Base-by-base conservation (phyloP, 30 jellyfish, hydroid and myxozoan species). In the Turritopsis dohrnii region DNA sequence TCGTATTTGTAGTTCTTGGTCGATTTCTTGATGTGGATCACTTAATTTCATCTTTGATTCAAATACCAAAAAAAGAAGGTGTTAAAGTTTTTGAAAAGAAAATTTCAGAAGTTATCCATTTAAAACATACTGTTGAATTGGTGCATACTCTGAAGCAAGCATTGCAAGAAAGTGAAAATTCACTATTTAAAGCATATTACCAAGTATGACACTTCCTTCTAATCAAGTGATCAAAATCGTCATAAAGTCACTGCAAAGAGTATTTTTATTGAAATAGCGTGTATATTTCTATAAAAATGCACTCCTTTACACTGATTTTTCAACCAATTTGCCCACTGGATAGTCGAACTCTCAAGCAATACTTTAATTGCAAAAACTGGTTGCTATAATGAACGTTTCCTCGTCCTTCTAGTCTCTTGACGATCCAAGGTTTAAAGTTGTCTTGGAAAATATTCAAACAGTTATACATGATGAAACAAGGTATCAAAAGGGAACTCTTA, bases 401-500 rank as follows among this genome's bases (percentile, higher is more conserved):
- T 22, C 29, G 75, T 71, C 17, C 27, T 65, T 69, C 1, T 31
- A 92, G 98, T 91, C 98, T 9, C 75, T 92, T 25, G 95, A 88
- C 21, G 98, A 92, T 71, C 54, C 84, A 21, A 60, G 98, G 84
- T 92, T 87, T 69, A 66, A 69, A 16, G 26, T 83, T 77, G 76
- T 92, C 24, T 71, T 92, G 52, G 98, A 92, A 52, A 79, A 83
- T 16, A 92, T 92, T 18, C 75, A 84, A 23, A 83, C 96, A 27
- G 96, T 88, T 29, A 88, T 92, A 7, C 96, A 88, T 82, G 96
- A 88, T 52, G 98, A 92, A 26, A 88, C 96, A 5, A 65, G 92
- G 80, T 76, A 85, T n/a, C 98, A 92, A 41, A 92, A 92, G 72
- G 98, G 98, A 72, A 82, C 98, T 13, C 86, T 92, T 4, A 92